Evolutionary conservation across 2,113 vertebrate species (phyloP), one percentile per base, ranked within the genome.

Genomic region (Apodemus sylvaticus): DNA sequence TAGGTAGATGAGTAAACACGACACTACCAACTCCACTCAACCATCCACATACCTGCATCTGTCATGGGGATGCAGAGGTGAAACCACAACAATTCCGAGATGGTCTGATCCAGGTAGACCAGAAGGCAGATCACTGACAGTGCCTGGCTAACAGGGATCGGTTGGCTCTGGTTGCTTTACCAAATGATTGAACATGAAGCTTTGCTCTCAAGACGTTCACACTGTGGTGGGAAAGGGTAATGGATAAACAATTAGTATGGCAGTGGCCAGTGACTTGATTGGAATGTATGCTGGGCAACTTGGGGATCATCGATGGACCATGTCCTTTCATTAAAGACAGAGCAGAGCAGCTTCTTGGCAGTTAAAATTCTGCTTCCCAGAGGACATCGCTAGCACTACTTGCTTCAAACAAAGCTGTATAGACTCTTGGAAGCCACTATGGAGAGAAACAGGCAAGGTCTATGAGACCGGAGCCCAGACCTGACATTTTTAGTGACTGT

Each of bases 281-380:
- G 36, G 71, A 94, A 86, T 77, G 51, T 77, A 19, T 39, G 39
- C 26, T 7, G 29, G 53, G 36, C 66, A 81, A 87, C 68, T 85
- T 66, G n/a, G 73, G 74, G 81, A 53, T 29, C 78, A 96, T 93
- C 68, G 77, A 64, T 79, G 68, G 81, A 83, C 55, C 62, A 55
- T 96, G 96, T 96, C 45, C 36, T 92, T 95, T 90, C 45, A 45
- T 5, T 53, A 92, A 94, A 34, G 87, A 76, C 91, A 79, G 77
- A 93, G 95, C 64, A 90, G 12, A 79, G 19, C 91, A 74, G 79
- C 87, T 92, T 93, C 73, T 88, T 95, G 90, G 85, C 90, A 95
- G 79, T 97, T 51, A 87, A 60, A 24, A 71, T 86, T n/a, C 79
- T 93, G 78, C 87, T 89, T 94, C 90, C 82, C 60, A 76, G 36